phyloP scores from a whole-genome alignment of 2,797 vertebrate genomes.

The Margarornis squamiger region DNA sequence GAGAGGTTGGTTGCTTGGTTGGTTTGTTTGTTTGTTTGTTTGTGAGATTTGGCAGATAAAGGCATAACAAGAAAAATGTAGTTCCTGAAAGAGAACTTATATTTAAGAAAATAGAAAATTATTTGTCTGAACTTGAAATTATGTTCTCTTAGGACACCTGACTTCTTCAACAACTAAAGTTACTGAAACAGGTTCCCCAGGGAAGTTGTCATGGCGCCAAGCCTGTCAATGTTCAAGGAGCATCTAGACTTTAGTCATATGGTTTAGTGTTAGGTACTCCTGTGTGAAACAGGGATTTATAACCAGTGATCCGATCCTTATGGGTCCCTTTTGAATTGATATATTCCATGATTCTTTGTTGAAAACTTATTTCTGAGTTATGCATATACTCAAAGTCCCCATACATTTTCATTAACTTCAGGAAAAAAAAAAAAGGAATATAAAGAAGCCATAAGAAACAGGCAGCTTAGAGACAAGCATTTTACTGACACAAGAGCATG shows the following conservation, averaged over 20 bases:
- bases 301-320: background rate
- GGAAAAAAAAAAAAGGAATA: background rate
- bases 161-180: background rate
- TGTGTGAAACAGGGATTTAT: background rate
- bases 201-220: background rate
- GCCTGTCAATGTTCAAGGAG: background rate
- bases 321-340: background rate
- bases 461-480: background rate
- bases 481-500: background rate
- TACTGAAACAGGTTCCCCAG: background rate
- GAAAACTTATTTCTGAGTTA: background rate
- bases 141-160: background rate
- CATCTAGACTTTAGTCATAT: background rate
- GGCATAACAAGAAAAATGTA: background rate
- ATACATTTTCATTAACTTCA: background rate
- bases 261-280: background rate
- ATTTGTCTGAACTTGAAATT: background rate
- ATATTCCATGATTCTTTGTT: background rate
- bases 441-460: background rate
- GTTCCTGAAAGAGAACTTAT: background rate
- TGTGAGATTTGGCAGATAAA: background rate
- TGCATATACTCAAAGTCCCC: accelerated
- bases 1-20: background rate
- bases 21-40: background rate
- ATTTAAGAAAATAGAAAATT: background rate